Evolutionary conservation across 2,797 vertebrate species (phyloP).

Genomic region (Salmo trutta): DNA sequence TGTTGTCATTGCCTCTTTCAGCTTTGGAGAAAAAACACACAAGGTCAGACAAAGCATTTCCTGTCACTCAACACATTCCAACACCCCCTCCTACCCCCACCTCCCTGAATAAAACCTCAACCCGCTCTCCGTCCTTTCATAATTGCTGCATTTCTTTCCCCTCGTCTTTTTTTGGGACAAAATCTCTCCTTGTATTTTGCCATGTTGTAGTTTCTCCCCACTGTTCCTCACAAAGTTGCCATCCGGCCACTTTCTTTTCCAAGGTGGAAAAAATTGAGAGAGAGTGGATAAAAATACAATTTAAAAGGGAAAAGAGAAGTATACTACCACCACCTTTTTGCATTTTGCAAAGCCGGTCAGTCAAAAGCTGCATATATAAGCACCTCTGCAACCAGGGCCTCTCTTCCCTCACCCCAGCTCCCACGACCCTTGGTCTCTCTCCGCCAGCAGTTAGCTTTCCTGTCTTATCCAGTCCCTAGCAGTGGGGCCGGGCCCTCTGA

Average conservation of each 20-base stretch:
- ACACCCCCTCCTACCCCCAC: constrained; percentile 12
- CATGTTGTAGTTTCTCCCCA: neutral
- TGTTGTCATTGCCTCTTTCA: neutral
- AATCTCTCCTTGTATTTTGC: neutral
- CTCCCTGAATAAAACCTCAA: constrained; percentile 20
- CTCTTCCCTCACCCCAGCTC: neutral
- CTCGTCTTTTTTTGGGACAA: neutral
- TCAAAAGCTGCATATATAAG: neutral
- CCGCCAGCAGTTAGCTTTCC: constrained; percentile 74
- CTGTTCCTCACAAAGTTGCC: neutral
- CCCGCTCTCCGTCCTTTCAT: constrained; percentile 35
- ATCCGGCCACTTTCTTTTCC: neutral
- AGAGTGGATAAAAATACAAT: neutral
- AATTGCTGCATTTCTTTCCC: constrained; percentile 4
- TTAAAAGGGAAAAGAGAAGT: neutral
- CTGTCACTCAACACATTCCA: constrained; percentile 76
- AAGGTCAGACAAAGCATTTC: constrained; percentile 60
- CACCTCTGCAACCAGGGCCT: neutral
- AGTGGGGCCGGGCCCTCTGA: constrained; percentile 67
- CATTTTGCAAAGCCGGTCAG: neutral
- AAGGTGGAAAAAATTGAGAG: neutral
- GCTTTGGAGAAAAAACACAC: neutral
- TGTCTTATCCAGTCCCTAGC: constrained; percentile 69
- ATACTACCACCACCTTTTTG: neutral
- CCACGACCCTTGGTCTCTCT: neutral